Evolutionary conservation across 2,888 invertebrate genomes (phyloP).

Genomic region (Amphipoea oculea): DNA sequence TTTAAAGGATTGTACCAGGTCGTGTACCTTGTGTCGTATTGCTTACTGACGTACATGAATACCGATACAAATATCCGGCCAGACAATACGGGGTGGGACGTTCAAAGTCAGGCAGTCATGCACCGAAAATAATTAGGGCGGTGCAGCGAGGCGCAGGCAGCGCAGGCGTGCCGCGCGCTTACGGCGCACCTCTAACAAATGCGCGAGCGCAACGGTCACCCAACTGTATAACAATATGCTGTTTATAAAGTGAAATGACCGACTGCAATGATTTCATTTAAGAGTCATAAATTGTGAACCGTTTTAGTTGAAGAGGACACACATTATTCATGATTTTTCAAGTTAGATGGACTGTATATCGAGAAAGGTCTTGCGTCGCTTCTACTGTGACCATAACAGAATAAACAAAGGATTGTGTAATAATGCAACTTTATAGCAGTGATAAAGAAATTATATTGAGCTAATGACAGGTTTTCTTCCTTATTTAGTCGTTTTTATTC

Average conservation of each 20-base stretch:
- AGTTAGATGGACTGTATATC: constrained; percentile 24
- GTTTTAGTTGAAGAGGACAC: constrained; percentile 33
- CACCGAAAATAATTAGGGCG: constrained; percentile 68
- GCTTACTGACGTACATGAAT: constrained; percentile 40
- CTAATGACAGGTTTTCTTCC: constrained; percentile 45
- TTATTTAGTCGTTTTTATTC: constrained; percentile 42
- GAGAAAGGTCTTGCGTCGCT: neutral
- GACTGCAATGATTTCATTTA: constrained; percentile 59
- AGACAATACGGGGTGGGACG: constrained; percentile 54
- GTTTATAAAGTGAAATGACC: constrained; percentile 56
- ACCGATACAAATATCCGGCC: constrained; percentile 54
- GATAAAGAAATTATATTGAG: constrained; percentile 37
- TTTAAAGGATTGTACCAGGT: constrained; percentile 37
- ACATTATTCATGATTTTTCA: constrained; percentile 23
- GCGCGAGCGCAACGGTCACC: constrained; percentile 62
- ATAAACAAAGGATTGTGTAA: constrained; percentile 14
- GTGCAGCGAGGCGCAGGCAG: constrained; percentile 60
- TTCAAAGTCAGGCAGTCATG: constrained; percentile 65
- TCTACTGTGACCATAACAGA: neutral
- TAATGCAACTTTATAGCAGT: constrained; percentile 14
- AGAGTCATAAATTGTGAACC: constrained; percentile 43
- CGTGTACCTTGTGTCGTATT: constrained; percentile 40
- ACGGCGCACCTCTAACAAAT: constrained; percentile 64
- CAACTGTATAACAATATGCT: constrained; percentile 68
- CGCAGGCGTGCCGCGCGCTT: constrained; percentile 47